Evolutionary conservation across 2,888 invertebrate species (phyloP).

Genomic region (Epinotia ramella): DNA sequence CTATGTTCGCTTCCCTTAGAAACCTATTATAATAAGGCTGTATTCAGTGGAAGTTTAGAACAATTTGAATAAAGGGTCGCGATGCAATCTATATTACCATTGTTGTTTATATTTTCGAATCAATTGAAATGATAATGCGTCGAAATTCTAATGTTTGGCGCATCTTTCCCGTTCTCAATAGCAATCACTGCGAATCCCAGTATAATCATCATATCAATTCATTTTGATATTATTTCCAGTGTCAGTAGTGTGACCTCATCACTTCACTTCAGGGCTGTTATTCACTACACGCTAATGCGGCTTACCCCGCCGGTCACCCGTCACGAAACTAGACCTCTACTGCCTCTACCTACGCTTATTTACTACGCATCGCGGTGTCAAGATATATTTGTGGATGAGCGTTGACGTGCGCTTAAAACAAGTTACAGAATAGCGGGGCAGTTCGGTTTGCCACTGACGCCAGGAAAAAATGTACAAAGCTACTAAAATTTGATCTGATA

Average conservation of each 20-base stretch:
- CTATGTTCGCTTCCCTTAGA: neutral
- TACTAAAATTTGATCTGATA: too few relatives aligned
- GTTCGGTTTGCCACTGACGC: neutral
- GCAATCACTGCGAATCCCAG: neutral
- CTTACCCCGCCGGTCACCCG: too few relatives aligned
- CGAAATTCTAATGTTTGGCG: neutral
- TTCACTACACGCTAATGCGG: too few relatives aligned
- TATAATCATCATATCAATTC: too few relatives aligned
- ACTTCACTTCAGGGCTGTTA: neutral
- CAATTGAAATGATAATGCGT: neutral
- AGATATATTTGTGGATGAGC: too few relatives aligned
- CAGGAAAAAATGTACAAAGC: too few relatives aligned
- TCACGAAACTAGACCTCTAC: too few relatives aligned
- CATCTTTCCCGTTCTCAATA: neutral
- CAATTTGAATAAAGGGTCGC: constrained; percentile 19
- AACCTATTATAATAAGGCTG: constrained; percentile 21
- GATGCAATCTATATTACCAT: neutral
- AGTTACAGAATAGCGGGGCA: too few relatives aligned
- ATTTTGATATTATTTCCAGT: neutral
- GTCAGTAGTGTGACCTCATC: neutral
- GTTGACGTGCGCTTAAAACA: too few relatives aligned
- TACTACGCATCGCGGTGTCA: too few relatives aligned
- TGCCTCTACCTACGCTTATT: too few relatives aligned
- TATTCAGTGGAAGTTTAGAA: constrained; percentile 18
- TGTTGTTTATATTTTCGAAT: neutral